Evolutionary conservation across 1,140 invertebrate species (phyloP), one percentile per base, ranked within the genome.

Genomic region (Helicorthomorpha holstii): DNA sequence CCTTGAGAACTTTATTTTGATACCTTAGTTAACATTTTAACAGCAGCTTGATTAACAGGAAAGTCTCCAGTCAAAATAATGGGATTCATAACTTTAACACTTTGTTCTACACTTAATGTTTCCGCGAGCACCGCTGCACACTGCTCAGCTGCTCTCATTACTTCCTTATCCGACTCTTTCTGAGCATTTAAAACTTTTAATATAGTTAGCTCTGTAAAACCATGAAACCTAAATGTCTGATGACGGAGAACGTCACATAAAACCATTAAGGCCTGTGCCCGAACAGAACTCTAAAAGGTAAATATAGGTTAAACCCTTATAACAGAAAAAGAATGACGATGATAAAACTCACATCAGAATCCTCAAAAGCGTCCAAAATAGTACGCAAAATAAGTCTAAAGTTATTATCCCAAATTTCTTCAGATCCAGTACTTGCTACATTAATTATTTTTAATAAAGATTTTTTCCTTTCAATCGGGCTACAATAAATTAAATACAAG

Each of bases 21-120:
- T 19, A 92, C 75, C 68, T 88, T 87, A 0, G 83, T 85, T 49
- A 94, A 73, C 74, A 93, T 87, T 73, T 95, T 95, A 24, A 96
- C 83, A 45, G 89, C 89, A 56, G 85, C 88, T 62, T 90, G 76
- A 62, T 89, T 88, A 54, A 83, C 76, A 1, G 90, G 89, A 70
- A 78, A 89, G 25, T 82, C 77, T 60, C 80, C 82, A 3, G 86
- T 88, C 23, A 81, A 78, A 56, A 94, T 89, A 51, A 94, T 78
- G 1, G 88, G 84, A 56, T 81, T 79, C 1, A 83, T 66, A 26
- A 82, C 70, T 48, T 76, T 70, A 26, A 83, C 74, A 53, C 79
- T 76, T 51, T 75, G 70, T 57, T 81, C 76, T 0, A 83, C 72
- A 23, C 83, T 80, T 53, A 90, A 65, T 46, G 79, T 75, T 25